A percentile compares a stretch with the other conserved stretches of the same genome.
These are phyloP conservation scores for Scomberomorus guttatus DNA, from an alignment of 2,797 vertebrate genomes.

Conservation along the genomic window DNA sequence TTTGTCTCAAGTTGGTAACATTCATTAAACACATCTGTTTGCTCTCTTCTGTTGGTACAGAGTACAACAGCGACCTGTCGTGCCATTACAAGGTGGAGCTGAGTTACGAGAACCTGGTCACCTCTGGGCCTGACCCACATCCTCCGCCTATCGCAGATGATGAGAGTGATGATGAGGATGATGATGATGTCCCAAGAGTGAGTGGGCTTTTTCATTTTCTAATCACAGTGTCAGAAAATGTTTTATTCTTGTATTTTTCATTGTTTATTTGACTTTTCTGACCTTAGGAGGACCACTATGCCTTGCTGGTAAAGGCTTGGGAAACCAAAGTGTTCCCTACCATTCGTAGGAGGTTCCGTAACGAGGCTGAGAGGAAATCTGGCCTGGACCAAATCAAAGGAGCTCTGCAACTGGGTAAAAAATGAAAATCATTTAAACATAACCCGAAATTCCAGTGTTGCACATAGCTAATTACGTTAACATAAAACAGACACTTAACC, in stretches of 20 bases:
- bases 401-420: constrained; percentile 94
- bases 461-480: not conserved
- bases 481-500: not conserved
- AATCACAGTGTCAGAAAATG: not conserved
- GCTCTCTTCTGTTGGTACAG: constrained; percentile 77
- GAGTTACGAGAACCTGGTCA: constrained; percentile 97
- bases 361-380: constrained; percentile 98
- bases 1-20: constrained; percentile 32
- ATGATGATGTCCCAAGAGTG: constrained; percentile 95
- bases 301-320: constrained; percentile 98
- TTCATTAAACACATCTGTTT: constrained; percentile 38
- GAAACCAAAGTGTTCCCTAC: constrained; percentile 99
- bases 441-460: not conserved
- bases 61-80: constrained; percentile 96
- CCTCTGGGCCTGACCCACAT: constrained; percentile 95
- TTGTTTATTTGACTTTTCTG: constrained; percentile 25
- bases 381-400: constrained; percentile 99
- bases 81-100: constrained; percentile 96
- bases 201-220: constrained; percentile 41
- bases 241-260: not conserved
- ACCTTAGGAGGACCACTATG: constrained; percentile 96
- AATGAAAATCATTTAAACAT: constrained; percentile 2
- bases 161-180: constrained; percentile 97
- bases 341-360: constrained; percentile 97
- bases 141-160: constrained; percentile 95